Evolutionary conservation across 2,797 vertebrate species (phyloP), one percentile per base, ranked within the genome.

Genomic region (Pterois miles): DNA sequence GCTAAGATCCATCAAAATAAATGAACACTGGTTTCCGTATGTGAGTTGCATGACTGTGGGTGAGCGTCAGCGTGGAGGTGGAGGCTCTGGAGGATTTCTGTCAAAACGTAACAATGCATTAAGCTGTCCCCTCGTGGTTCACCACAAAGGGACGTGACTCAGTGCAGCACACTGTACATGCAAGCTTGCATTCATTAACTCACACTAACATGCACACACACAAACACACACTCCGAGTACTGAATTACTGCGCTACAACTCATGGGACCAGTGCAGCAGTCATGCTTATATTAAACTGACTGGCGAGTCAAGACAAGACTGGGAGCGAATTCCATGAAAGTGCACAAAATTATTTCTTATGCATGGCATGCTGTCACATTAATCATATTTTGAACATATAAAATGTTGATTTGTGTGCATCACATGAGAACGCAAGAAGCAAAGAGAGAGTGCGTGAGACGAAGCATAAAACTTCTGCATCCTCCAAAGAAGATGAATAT

Each of bases 401-500:
- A 65, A 63, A 38, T 13, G 29, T 54, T 73, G 31, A 56, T 82
- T 83, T 80, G 5, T 14, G 16, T 78, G 63, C 53, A 52, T 69
- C 48, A 63, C 29, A 60, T 65, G 20, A 76, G 29, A 67, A 27
- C 6, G 46, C 64, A 80, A 57, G 20, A 66, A 23, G 25, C 27
- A 68, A 36, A 6, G 14, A 46, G 20, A 48, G 10, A 10, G 14
- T 75, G 53, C 63, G 5, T 34, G 31, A 50, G 43, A 66, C 43
- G 29, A 77, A 27, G 43, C 62, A 63, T 82, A 73, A 86, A 78
- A 76, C 75, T 75, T 80, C 23, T 43, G 59, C 38, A 52, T 70
- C 64, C 52, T 66, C 22, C 14, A 72, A 62, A 70, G 36, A 64
- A 65, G 64, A 80, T 70, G 48, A 78, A 66, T 58, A 31, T 52